A percentile compares a stretch with the other conserved stretches of the same genome.
phyloP scores from a whole-genome alignment of 2,888 invertebrate species.

The Netelia inedita region DNA sequence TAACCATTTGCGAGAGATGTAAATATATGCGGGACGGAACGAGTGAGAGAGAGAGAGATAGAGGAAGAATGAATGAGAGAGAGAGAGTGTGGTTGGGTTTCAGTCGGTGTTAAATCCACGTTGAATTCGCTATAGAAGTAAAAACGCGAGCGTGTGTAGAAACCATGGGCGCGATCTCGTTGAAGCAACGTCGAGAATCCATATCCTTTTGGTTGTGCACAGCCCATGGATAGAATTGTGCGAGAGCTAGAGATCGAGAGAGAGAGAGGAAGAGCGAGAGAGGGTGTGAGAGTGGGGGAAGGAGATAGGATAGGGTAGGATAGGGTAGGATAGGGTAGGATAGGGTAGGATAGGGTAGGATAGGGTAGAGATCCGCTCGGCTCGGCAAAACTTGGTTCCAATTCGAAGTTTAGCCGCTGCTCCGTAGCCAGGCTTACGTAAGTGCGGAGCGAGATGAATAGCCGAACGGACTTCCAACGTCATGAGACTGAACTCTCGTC shows the following conservation, averaged over 20 bases:
- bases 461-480: slow-evolving; percentile 17
- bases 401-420: slow-evolving; percentile 58
- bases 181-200: slow-evolving; percentile 35
- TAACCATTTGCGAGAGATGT: slow-evolving; percentile 12
- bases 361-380: slow-evolving; percentile 6
- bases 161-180: background rate
- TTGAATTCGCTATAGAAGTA: background rate
- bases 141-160: background rate
- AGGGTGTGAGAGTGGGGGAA: background rate
- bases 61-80: background rate
- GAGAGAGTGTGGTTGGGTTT: background rate
- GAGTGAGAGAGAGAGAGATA: background rate
- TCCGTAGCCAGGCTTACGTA: slow-evolving; percentile 30
- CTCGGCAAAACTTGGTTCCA: slow-evolving; percentile 33
- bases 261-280: background rate
- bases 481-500: slow-evolving; percentile 31
- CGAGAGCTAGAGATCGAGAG: background rate
- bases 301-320: background rate
- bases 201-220: slow-evolving; percentile 18
- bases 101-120: slow-evolving; percentile 33
- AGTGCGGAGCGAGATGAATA: slow-evolving; percentile 30
- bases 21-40: background rate
- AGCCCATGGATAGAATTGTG: background rate
- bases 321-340: background rate
- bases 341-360: background rate